These are phyloP conservation scores for Emydoidea blandingii DNA, from an alignment of 2,797 vertebrate genomes.

Conservation along the genomic window DNA sequence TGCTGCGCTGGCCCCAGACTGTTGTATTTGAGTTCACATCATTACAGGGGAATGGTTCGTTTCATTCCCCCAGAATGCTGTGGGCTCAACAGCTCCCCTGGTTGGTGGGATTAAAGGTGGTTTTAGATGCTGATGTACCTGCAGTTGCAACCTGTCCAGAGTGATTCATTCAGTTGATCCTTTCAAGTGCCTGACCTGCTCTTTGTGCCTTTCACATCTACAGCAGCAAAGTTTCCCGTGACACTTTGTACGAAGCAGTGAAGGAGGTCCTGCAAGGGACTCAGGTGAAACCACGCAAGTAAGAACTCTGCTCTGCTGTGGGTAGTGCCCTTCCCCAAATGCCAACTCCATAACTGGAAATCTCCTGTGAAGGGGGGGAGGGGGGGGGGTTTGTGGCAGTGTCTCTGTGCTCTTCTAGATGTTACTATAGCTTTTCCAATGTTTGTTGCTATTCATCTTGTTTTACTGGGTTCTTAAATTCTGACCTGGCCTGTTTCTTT, in stretches of 20 bases:
- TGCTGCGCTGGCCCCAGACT: no score
- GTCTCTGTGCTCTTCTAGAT: neutral
- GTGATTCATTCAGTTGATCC: neutral
- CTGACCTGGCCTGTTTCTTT: fast-evolving
- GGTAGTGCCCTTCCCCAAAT: neutral
- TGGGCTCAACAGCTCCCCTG: neutral
- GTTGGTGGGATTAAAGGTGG: neutral
- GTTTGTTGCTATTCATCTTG: neutral
- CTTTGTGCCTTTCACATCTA: neutral
- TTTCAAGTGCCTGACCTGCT: neutral
- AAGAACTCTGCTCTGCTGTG: constrained; percentile 40
- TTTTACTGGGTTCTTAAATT: neutral
- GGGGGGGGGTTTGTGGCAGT: neutral
- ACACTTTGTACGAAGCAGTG: constrained; percentile 95
- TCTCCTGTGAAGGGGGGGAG: fast-evolving
- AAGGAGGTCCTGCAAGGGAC: constrained; percentile 93
- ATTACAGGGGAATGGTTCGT: no score
- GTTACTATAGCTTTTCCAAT: no score
- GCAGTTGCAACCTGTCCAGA: neutral
- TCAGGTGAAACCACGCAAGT: constrained; percentile 89
- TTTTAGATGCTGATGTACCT: neutral
- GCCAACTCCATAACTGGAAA: neutral
- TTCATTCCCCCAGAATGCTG: no score
- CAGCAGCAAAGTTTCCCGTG: constrained; percentile 95
- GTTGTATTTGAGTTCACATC: neutral